Percentiles rank a stretch among this genome's conserved stretches.
phyloP scores from a whole-genome alignment of 2,888 invertebrate genomes.

The Teleogryllus oceanicus region DNA sequence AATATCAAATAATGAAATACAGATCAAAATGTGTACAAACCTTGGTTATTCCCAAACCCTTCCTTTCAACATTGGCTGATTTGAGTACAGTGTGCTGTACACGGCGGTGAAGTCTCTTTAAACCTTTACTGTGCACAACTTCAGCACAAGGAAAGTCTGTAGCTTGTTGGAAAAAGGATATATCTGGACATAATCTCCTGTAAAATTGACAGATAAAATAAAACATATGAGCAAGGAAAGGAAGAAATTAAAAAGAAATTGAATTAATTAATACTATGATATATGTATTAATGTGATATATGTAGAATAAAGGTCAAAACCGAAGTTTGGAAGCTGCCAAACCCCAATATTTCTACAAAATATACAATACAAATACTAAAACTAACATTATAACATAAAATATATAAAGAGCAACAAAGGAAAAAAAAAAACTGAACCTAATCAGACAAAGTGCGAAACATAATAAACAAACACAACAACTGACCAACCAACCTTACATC shows the following conservation, averaged over 20 bases:
- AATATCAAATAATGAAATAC: constrained; percentile 24
- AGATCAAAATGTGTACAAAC: constrained; percentile 51
- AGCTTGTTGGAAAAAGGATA: constrained; percentile 94
- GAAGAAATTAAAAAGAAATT: constrained; percentile 27
- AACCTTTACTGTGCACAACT: constrained; percentile 73
- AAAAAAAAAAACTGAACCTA: neutral
- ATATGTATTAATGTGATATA: neutral
- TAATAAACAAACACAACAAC: constrained; percentile 22
- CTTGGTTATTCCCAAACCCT: constrained; percentile 85
- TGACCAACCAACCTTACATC: constrained; percentile 68
- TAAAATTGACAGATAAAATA: constrained; percentile 22
- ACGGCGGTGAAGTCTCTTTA: constrained; percentile 80
- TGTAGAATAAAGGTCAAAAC: too few relatives aligned
- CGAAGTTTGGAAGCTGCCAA: too few relatives aligned
- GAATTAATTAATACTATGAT: constrained; percentile 11
- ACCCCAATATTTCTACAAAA: too few relatives aligned
- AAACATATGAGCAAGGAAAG: constrained; percentile 26
- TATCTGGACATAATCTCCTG: constrained; percentile 86
- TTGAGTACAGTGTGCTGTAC: constrained; percentile 83
- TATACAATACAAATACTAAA: too few relatives aligned
- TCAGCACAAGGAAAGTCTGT: constrained; percentile 85
- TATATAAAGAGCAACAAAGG: neutral
- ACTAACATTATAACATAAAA: too few relatives aligned
- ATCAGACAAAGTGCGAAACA: too few relatives aligned
- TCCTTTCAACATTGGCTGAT: constrained; percentile 82